These are phyloP conservation scores for Harpalus rufipes DNA, from an alignment of 2,888 invertebrate genomes.

Conservation along the genomic window DNA sequence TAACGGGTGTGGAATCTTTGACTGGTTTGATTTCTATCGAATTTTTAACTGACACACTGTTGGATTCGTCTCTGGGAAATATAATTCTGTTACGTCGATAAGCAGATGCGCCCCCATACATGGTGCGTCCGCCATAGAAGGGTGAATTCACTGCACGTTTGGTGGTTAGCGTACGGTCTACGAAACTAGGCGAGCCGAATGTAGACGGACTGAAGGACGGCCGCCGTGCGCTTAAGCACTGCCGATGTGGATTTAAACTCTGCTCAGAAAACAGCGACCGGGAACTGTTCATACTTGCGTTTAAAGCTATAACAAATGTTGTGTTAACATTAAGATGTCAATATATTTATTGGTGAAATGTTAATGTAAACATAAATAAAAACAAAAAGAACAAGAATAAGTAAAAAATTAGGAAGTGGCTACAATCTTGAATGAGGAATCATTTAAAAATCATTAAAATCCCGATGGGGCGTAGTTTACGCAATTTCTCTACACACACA, in stretches of 20 bases:
- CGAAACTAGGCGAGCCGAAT: slow-evolving; percentile 75
- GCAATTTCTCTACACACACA: no score
- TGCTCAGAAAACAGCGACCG: slow-evolving; percentile 75
- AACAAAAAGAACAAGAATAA: not conserved
- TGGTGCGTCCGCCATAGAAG: slow-evolving; percentile 87
- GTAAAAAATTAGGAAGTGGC: no score
- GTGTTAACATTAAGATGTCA: not conserved
- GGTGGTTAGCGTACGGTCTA: slow-evolving; percentile 76
- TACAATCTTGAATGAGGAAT: no score
- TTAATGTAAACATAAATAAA: not conserved
- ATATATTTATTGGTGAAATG: slow-evolving; percentile 5
- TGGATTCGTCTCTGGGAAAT: slow-evolving; percentile 67
- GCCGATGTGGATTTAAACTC: slow-evolving; percentile 68
- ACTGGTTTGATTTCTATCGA: slow-evolving; percentile 78
- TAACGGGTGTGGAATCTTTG: slow-evolving; percentile 68
- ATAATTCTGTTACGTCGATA: slow-evolving; percentile 75
- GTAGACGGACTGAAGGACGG: slow-evolving; percentile 78
- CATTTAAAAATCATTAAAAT: no score
- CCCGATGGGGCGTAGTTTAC: no score
- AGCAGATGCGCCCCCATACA: slow-evolving; percentile 86
- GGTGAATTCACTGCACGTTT: slow-evolving; percentile 81
- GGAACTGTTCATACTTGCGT: slow-evolving; percentile 51
- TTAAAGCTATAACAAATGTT: slow-evolving; percentile 72
- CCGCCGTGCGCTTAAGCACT: slow-evolving; percentile 77
- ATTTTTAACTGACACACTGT: slow-evolving; percentile 70